Percentiles rank a stretch among this genome's conserved stretches.
Evolutionary conservation across 2,888 invertebrate genomes (phyloP).

Genomic region (Chydorus sphaericus): DNA sequence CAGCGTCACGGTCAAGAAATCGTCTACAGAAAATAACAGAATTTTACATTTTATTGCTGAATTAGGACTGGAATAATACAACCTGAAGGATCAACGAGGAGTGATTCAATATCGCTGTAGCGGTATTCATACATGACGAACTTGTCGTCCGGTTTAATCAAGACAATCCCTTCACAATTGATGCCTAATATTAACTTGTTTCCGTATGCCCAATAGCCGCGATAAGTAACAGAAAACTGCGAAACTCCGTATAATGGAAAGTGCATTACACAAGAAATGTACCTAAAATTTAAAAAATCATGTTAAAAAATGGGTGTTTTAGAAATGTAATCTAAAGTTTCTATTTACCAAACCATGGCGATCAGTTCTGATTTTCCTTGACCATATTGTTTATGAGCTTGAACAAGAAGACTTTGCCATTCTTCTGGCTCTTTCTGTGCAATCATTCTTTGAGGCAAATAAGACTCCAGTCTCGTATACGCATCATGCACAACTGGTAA

Average conservation of each 20-base stretch:
- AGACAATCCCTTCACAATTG: conserved; percentile 75
- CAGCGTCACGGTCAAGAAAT: conserved; percentile 77
- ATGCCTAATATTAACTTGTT: conserved; percentile 43
- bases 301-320: background rate
- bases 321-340: too few species aligned
- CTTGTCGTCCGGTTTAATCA: conserved; percentile 83
- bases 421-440: conserved; percentile 62
- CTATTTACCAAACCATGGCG: conserved; percentile 70
- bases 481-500: conserved; percentile 39
- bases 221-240: conserved; percentile 73
- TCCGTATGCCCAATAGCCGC: conserved; percentile 88
- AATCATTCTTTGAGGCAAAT: conserved; percentile 69
- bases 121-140: conserved; percentile 79
- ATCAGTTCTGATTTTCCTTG: conserved; percentile 80
- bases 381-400: conserved; percentile 80
- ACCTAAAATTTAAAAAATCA: conserved; percentile 38
- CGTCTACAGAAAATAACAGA: too few species aligned
- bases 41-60: too few species aligned
- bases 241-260: conserved; percentile 84
- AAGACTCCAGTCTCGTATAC: conserved; percentile 80
- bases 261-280: conserved; percentile 91
- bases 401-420: conserved; percentile 57
- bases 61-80: too few species aligned
- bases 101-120: conserved; percentile 78
- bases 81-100: conserved; percentile 77